Evolutionary conservation across 2,113 vertebrate species (phyloP), one percentile per base, ranked within the genome.

Genomic region (Anguilla japonica): DNA sequence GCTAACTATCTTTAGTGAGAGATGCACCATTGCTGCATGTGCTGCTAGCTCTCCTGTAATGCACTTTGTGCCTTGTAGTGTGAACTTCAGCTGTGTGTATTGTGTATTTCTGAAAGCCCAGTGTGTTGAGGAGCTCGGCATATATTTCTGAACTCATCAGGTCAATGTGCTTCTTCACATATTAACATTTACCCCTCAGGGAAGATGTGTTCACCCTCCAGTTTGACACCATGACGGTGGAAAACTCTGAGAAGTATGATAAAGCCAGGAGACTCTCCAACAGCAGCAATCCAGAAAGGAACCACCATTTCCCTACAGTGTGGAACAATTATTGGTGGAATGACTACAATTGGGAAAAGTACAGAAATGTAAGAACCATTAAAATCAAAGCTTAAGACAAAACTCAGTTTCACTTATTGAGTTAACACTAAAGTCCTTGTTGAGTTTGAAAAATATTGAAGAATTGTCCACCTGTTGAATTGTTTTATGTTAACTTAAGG

Each of bases 271-370:
- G 93, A 13, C 93, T 94, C 0, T 86, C 88, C 1, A 94, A 91
- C 92, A 88, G 92, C 0, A 87, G 90, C 13, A 60, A 86, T 22
- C 14, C 1, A 0, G 0, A 26, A 16, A 53, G 0, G 22, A 93
- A 90, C 84, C 90, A 90, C 16, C 39, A 89, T 80, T 93, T 94
- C 79, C 88, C 91, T 56, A 90, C 71, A 80, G 40, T 82, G 11
- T 90, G 87, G 84, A 87, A 80, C 43, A 20, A 92, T 50, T 93
- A 91, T 89, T 93, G 93, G 92, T 88, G 87, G 88, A 83, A 90
- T 50, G 16, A 20, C 50, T 0, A 0, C 1, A 2, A 0, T 15
- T 94, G 91, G 91, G 34, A 88, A 3, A 85, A 91, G 71, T 94
- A 93, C 84, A 81, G 3, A 22, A 40, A 81, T 7, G 87, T 86